Evolutionary conservation across 2,888 invertebrate species (phyloP), one percentile per base, ranked within the genome.

Genomic region (Girardia tigrina): DNA sequence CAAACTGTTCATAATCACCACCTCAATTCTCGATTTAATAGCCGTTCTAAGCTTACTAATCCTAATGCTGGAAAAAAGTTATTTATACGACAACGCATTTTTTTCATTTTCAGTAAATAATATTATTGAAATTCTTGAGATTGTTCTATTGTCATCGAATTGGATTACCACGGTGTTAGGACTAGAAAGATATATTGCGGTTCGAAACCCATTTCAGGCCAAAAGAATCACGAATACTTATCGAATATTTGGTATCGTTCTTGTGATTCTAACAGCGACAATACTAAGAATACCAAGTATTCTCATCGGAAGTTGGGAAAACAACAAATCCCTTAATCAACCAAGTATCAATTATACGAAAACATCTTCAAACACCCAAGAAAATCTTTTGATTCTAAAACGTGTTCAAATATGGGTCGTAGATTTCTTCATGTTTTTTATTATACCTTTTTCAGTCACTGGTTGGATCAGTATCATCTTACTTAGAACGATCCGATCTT

Each of bases 121-220:
- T 56, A 20, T 74, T 1, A 42, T 42, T n/a, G 74, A 74, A 56
- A 42, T 74, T 4, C 56, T 74, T 26, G 56, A 74, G n/a, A 74
- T 26, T 16, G 14, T 74, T 23, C 74, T 74, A 14, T 56, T 74
- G 23, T 29, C 23, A 4, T 74, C 74, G 6, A 74, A 74, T 29
- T 74, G 74, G 74, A 74, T 74, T 26, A 74, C 74, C 6, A 69
- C 74, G 6, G 20, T 56, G 4, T 28, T 74, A 69, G 74, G 74
- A 20, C 16, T 74, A 20, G 74, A 74, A 36, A 23, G 74, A 23
- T 74, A 28, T 42, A 28, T 74, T 42, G 74, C 74, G 4, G 74
- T 74, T 20, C 42, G 26, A 26, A 56, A 74, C 28, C 74, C 74
- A 8, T 74, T 74, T 56, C 23, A 56, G 23, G 74, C 74, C 23